Base-by-base conservation (phyloP, 1,140 invertebrate species). In the Chironomus tepperi region DNA sequence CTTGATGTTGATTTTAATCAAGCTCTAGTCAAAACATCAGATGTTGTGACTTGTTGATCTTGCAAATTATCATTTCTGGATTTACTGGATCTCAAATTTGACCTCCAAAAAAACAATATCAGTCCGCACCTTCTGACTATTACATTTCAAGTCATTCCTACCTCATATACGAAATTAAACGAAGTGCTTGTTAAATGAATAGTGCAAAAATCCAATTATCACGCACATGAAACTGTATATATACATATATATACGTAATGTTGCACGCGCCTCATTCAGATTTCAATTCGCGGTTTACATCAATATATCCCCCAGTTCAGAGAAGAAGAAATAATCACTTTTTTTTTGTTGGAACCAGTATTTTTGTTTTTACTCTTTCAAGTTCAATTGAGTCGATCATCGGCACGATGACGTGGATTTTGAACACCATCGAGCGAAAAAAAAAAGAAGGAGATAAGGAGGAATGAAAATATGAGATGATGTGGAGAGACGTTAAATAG, bases 401-500 rank as follows among this genome's bases (percentile, higher is more conserved):
- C 47, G 47, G 10, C 12, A n/a, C 47, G 47, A 57, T 57, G 47
- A 57, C 47, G 47, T 57, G 47, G 47, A 57, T 57, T 57, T 57
- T 15, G 47, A 34, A 34, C 24, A 34, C 24, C 24, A 34, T 34
- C 24, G 24, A 34, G 24, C 5, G 24, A 5, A 1, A 2, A 34
- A 34, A 34, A 34, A 34, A 34, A 34, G 24, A 34, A 34, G 24
- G 24, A 34, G 24, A 34, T 34, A 34, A 34, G 24, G 24, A 57
- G 47, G 12, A 57, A 57, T n/a, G 47, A 57, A 57, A 57, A 57
- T 12, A 57, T 15, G 47, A 57, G 65, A 70, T 70, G 65, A 70
- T 70, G 65, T 21, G 65, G 65, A 70, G 3, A 18, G 65, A 70
- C 65, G 65, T 21, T 70, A 70, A 70, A 70, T 70, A 70, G 65